phyloP scores from a whole-genome alignment of 2,888 invertebrate genomes.

The Deilephila porcellus region DNA sequence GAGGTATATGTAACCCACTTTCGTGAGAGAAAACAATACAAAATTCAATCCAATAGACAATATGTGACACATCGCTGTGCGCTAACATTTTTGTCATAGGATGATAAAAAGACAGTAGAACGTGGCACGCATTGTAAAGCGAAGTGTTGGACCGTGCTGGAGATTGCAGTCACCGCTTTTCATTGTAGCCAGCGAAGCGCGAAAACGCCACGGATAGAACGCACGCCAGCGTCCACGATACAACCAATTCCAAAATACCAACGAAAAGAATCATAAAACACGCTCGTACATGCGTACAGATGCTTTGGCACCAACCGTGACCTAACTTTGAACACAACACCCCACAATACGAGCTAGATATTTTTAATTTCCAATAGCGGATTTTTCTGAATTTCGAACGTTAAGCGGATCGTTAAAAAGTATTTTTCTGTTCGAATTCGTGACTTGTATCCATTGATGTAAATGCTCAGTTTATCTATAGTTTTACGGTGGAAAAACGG shows the following conservation, averaged over 20 bases:
- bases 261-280: conserved; percentile 12
- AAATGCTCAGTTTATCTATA: no score
- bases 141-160: conserved; percentile 68
- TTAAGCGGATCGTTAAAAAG: not conserved
- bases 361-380: conserved; percentile 11
- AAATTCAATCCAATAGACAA: not conserved
- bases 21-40: not conserved
- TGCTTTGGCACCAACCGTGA: not conserved
- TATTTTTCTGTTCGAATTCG: not conserved
- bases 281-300: conserved; percentile 1
- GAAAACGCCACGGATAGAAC: conserved; percentile 52
- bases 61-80: conserved; percentile 29
- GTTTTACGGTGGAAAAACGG: no score
- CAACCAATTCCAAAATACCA: conserved; percentile 24
- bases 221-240: not conserved
- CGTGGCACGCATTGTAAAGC: conserved; percentile 43
- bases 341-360: not conserved
- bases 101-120: conserved; percentile 44
- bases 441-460: no score
- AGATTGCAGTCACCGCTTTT: conserved; percentile 70
- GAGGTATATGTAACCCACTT: not conserved
- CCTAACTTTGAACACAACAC: not conserved
- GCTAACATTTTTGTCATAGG: conserved; percentile 30
- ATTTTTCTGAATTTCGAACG: not conserved
- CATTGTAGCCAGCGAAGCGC: conserved; percentile 63